These are phyloP conservation scores for Sebastes schlegelii DNA, from an alignment of 2,113 vertebrate genomes.

Conservation along the genomic window DNA sequence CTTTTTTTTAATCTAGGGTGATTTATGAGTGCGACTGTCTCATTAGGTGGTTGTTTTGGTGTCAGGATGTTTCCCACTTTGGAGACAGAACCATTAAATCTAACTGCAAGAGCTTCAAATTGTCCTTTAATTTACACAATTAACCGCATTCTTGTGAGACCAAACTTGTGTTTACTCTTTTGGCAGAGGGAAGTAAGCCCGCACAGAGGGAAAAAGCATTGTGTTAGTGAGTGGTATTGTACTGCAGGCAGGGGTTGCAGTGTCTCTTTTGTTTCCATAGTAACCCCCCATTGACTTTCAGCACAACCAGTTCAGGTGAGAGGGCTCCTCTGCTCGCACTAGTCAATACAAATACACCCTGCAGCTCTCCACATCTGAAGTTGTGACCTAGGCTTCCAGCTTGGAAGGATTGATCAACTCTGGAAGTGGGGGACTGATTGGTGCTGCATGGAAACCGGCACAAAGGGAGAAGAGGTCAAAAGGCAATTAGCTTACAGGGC, in stretches of 20 bases:
- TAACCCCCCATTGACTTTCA: conserved; percentile 69
- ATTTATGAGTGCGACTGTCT: conserved; percentile 4
- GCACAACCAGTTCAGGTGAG: conserved; percentile 68
- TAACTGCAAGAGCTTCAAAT: conserved; percentile 10
- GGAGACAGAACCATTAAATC: conserved; percentile 15
- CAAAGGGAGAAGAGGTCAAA: conserved; percentile 66
- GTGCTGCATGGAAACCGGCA: conserved; percentile 58
- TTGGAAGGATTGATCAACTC: conserved; percentile 60
- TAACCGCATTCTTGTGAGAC: background rate
- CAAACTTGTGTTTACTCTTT: conserved; percentile 29
- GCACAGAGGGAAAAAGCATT: conserved; percentile 20
- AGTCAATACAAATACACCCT: conserved; percentile 64
- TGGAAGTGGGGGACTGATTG: conserved; percentile 58
- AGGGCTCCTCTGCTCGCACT: conserved; percentile 43
- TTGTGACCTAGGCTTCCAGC: conserved; percentile 47
- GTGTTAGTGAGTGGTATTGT: conserved; percentile 37
- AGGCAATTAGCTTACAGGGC: conserved; percentile 56
- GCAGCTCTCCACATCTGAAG: conserved; percentile 40
- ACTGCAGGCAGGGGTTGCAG: conserved; percentile 66
- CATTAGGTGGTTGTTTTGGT: conserved; percentile 13
- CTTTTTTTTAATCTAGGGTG: background rate
- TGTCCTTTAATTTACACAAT: conserved; percentile 21
- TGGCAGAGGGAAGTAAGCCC: background rate
- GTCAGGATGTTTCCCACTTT: background rate
- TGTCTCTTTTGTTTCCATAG: conserved; percentile 80